Percentiles rank a stretch among this genome's conserved stretches.
These are phyloP conservation scores for Dicranocentrus wangi DNA, from an alignment of 2,888 invertebrate species.

Conservation along the genomic window DNA sequence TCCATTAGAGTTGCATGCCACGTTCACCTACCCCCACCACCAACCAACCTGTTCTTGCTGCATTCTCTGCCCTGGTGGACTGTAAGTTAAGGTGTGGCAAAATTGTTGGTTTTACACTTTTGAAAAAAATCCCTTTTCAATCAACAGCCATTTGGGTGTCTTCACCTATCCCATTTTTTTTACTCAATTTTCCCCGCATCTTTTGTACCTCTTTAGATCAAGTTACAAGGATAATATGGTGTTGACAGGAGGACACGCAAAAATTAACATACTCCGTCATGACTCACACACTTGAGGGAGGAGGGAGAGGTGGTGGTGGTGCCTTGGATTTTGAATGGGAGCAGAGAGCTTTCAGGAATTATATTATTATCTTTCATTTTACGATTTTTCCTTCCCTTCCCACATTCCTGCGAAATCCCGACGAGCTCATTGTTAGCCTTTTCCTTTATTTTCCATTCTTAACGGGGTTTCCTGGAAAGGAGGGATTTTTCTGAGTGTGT, in stretches of 20 bases:
- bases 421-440: no score
- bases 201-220: not conserved
- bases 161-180: slow-evolving; percentile 4
- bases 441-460: no score
- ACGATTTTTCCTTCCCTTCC: no score
- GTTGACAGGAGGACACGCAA: slow-evolving; percentile 5
- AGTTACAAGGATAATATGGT: not conserved
- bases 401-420: no score
- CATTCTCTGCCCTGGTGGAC: no score
- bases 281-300: not conserved
- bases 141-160: slow-evolving; percentile 22
- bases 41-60: slow-evolving; percentile 57
- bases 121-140: slow-evolving; percentile 57
- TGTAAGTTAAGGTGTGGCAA: slow-evolving; percentile 61
- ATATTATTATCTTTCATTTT: no score
- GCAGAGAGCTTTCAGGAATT: no score
- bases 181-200: not conserved
- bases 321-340: no score
- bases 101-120: slow-evolving; percentile 61
- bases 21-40: slow-evolving; percentile 32
- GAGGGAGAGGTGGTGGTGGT: no score
- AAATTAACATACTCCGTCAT: no score
- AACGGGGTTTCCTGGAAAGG: no score
- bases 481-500: no score
- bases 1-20: slow-evolving; percentile 56